A percentile compares a stretch with the other conserved stretches of the same genome.
Conservation (phyloP, 2,113 vertebrate genomes). For the Thomomys bottae region DNA sequence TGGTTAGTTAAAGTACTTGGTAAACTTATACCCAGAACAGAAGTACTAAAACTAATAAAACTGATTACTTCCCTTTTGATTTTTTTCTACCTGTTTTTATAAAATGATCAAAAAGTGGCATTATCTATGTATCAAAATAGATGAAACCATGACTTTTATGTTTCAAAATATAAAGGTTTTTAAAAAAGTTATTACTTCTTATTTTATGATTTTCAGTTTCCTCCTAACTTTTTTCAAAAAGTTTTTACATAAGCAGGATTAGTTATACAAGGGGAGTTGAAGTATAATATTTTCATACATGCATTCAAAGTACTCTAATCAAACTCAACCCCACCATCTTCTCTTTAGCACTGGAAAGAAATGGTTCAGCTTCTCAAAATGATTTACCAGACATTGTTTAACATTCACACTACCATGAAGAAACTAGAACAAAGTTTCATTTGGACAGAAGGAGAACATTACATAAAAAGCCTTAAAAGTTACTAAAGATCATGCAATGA, state of each 20-base stretch:
- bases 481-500: neutral
- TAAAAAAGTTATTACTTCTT: too few species aligned
- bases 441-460: neutral
- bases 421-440: neutral
- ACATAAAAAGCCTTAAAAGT: neutral
- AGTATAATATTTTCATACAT: too few species aligned
- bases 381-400: neutral
- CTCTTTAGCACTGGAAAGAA: neutral
- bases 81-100: constrained; percentile 7
- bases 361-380: neutral
- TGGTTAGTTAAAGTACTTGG: constrained; percentile 50
- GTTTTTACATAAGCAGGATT: too few species aligned
- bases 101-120: constrained; percentile 18
- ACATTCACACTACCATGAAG: neutral
- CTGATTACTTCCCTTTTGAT: neutral
- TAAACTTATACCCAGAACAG: neutral
- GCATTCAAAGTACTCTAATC: too few species aligned
- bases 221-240: neutral
- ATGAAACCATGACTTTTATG: too few species aligned
- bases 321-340: too few species aligned
- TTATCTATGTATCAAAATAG: constrained; percentile 21
- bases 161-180: neutral
- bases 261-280: too few species aligned
- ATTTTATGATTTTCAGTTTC: neutral
- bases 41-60: constrained; percentile 41